Conservation (phyloP, 2,888 invertebrate genomes). For the Rugalucina vietnamica region DNA sequence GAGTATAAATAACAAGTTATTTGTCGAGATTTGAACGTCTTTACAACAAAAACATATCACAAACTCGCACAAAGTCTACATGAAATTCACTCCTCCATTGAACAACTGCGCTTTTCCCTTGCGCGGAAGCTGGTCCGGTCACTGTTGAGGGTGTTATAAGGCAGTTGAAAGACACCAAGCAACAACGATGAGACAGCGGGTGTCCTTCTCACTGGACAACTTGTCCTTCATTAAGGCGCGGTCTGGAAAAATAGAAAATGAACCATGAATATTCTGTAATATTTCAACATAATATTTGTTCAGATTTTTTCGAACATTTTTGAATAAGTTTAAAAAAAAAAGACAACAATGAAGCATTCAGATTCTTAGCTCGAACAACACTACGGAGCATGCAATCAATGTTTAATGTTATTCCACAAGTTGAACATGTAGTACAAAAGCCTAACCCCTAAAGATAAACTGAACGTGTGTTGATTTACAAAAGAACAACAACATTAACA, state of each 20-base stretch:
- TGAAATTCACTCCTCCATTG: constrained; percentile 5
- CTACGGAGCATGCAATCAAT: no score
- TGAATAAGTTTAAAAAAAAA: no score
- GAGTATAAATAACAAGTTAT: neutral
- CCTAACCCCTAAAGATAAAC: neutral
- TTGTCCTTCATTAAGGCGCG: neutral
- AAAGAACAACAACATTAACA: neutral
- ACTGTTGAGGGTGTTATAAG: constrained; percentile 16
- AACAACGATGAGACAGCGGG: neutral
- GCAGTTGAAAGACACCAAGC: constrained; percentile 35
- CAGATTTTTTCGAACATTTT: no score
- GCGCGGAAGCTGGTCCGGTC: neutral
- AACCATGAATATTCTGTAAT: no score
- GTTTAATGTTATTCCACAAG: no score
- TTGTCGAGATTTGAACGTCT: neutral
- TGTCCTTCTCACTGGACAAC: constrained; percentile 7
- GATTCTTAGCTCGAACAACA: no score
- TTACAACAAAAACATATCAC: neutral
- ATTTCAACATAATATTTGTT: no score
- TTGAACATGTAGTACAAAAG: neutral
- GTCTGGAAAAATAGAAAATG: constrained; percentile 26
- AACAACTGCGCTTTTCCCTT: neutral
- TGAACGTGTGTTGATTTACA: neutral
- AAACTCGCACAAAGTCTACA: neutral
- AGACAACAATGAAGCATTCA: no score